A percentile compares a stretch with the other conserved stretches of the same genome.
These are phyloP conservation scores for Pollenia labialis DNA, from an alignment of 2,888 invertebrate genomes.

Conservation along the genomic window DNA sequence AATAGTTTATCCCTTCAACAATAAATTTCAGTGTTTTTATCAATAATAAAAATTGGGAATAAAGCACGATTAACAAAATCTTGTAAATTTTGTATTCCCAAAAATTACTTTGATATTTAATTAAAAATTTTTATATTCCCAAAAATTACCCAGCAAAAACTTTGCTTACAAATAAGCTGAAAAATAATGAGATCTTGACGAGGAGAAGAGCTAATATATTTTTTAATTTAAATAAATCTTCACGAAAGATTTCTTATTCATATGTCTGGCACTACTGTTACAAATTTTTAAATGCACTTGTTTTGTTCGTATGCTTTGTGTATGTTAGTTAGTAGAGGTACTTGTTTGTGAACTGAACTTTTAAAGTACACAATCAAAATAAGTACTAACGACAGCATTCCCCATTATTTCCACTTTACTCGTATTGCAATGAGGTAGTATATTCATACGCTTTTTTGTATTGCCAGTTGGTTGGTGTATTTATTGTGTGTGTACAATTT, in stretches of 20 bases:
- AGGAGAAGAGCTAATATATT: no score
- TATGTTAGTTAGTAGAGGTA: neutral
- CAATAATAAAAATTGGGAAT: no score
- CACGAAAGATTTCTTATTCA: neutral
- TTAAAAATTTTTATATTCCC: no score
- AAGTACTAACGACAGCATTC: constrained; percentile 1
- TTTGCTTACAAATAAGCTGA: no score
- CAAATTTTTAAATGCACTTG: constrained; percentile 32
- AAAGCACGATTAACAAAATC: no score
- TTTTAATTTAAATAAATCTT: no score
- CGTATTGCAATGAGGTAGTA: constrained; percentile 8
- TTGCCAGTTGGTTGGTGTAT: constrained; percentile 6
- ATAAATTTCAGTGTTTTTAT: no score
- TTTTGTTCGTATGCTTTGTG: neutral
- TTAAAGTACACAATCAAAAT: neutral
- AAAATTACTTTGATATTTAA: no score
- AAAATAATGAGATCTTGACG: no score
- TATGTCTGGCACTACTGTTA: constrained; percentile 6
- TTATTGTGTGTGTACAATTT: constrained; percentile 64
- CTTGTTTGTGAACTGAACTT: neutral
- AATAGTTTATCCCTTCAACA: no score
- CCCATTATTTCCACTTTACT: constrained; percentile 26
- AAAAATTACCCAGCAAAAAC: no score
- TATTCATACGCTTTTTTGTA: neutral
- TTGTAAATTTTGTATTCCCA: no score